phyloP scores from a whole-genome alignment of 2,797 vertebrate genomes.

The Molothrus aeneus region DNA sequence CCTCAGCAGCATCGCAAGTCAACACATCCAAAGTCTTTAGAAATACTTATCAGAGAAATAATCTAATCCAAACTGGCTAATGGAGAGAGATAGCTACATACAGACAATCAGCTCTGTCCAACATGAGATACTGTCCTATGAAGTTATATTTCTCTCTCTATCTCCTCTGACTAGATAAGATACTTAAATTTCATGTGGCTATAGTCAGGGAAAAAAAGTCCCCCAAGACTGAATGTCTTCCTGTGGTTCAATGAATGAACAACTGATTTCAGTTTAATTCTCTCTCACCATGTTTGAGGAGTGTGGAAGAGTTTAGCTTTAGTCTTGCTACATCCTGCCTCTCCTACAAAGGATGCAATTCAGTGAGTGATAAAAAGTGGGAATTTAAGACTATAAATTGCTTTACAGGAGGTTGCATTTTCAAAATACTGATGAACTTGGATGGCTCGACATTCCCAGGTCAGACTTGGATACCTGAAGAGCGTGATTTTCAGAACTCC shows the following conservation, averaged over 20 bases:
- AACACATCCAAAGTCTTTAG: not conserved
- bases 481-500: not conserved
- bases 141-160: constrained; percentile 28
- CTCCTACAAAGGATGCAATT: not conserved
- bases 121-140: constrained; percentile 4
- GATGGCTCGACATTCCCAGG: not conserved
- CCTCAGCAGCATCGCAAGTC: not conserved
- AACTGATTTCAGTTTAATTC: constrained; percentile 26
- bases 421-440: not conserved
- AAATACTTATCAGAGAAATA: constrained; percentile 5
- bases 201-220: not conserved
- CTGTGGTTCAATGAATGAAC: not conserved
- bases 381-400: not conserved
- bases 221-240: constrained; percentile 16
- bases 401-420: not conserved
- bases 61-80: constrained; percentile 26
- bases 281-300: not conserved
- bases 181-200: constrained; percentile 40
- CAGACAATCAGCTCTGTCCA: not conserved
- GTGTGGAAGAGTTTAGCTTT: not conserved
- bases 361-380: not conserved
- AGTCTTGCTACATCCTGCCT: not conserved
- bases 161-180: constrained; percentile 40
- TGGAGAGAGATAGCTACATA: not conserved
- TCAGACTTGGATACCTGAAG: not conserved